These are phyloP conservation scores for Mesaphorura yosii DNA, from an alignment of 1,140 invertebrate species.

Conservation along the genomic window DNA sequence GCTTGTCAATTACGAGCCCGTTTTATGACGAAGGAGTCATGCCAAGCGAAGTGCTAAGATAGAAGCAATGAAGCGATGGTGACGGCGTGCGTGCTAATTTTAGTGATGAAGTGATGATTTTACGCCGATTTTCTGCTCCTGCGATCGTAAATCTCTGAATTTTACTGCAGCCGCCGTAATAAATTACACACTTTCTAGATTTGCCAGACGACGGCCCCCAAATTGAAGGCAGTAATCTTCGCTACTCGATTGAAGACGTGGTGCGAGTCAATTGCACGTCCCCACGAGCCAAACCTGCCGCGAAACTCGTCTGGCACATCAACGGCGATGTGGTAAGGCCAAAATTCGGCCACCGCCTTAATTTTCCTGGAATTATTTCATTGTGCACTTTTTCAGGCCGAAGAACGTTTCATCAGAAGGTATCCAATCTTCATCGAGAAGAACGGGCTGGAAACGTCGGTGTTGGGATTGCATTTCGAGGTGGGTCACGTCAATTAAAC, in stretches of 20 bases:
- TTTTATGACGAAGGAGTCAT: no score
- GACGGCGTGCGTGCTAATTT: no score
- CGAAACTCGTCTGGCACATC: conserved; percentile 72
- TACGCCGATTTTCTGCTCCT: no score
- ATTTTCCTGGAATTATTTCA: conserved; percentile 4
- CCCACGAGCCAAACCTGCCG: conserved; percentile 64
- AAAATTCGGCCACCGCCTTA: conserved; percentile 8
- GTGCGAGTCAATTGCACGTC: conserved; percentile 74
- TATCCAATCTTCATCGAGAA: neutral
- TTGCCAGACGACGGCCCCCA: conserved; percentile 67
- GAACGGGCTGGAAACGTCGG: neutral
- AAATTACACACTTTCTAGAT: no score
- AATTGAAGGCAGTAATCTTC: conserved; percentile 61
- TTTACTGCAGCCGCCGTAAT: no score
- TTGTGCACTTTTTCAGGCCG: conserved; percentile 37
- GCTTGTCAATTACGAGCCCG: no score
- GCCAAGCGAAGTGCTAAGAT: no score
- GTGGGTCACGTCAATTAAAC: neutral
- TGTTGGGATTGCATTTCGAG: neutral
- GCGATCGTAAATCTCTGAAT: no score
- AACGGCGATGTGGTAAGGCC: conserved; percentile 66
- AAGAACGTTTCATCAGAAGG: conserved; percentile 36
- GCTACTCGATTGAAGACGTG: conserved; percentile 67
- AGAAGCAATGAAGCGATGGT: no score
- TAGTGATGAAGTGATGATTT: no score